Percentiles rank a stretch among this genome's conserved stretches.
Conservation (phyloP, 1,140 invertebrate species). For the Pseudomyrmex dendroicus region DNA sequence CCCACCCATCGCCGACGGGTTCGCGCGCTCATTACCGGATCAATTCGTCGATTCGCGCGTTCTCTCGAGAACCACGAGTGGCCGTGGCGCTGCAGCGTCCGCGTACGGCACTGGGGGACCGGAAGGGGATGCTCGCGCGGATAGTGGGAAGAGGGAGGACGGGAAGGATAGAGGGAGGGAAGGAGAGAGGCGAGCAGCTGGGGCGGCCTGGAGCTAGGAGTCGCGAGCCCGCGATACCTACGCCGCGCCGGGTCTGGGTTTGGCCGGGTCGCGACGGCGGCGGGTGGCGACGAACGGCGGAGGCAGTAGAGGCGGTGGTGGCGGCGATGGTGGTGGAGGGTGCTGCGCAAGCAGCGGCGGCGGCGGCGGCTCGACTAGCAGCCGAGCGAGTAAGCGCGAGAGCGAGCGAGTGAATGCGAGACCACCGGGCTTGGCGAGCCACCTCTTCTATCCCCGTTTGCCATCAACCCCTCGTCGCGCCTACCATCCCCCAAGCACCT, state of each 20-base stretch:
- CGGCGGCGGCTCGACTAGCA: slow-evolving; percentile 43
- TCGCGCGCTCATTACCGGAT: slow-evolving; percentile 54
- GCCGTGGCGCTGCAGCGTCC: neutral
- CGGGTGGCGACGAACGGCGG: slow-evolving; percentile 72
- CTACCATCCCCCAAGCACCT: slow-evolving; percentile 39
- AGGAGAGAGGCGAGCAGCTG: slow-evolving; percentile 73
- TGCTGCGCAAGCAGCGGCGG: slow-evolving; percentile 76
- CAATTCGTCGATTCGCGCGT: slow-evolving; percentile 58
- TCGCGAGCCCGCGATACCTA: slow-evolving; percentile 78
- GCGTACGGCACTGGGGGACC: slow-evolving; percentile 48
- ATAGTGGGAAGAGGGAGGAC: slow-evolving; percentile 45
- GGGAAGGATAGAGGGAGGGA: too few relatives aligned
- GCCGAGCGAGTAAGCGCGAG: slow-evolving; percentile 57
- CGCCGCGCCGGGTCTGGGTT: slow-evolving; percentile 81
- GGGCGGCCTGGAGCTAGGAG: slow-evolving; percentile 81
- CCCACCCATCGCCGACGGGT: neutral
- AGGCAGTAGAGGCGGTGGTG: slow-evolving; percentile 24
- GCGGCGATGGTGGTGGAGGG: slow-evolving; percentile 53
- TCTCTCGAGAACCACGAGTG: neutral
- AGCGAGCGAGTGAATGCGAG: slow-evolving; percentile 37
- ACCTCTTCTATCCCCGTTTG: slow-evolving; percentile 34
- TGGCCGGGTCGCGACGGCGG: slow-evolving; percentile 81
- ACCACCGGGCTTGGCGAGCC: slow-evolving; percentile 64
- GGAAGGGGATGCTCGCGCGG: slow-evolving; percentile 53
- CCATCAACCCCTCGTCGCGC: slow-evolving; percentile 34